phyloP scores from a whole-genome alignment of 2,113 vertebrate species.

The Tragelaphus buxtoni region DNA sequence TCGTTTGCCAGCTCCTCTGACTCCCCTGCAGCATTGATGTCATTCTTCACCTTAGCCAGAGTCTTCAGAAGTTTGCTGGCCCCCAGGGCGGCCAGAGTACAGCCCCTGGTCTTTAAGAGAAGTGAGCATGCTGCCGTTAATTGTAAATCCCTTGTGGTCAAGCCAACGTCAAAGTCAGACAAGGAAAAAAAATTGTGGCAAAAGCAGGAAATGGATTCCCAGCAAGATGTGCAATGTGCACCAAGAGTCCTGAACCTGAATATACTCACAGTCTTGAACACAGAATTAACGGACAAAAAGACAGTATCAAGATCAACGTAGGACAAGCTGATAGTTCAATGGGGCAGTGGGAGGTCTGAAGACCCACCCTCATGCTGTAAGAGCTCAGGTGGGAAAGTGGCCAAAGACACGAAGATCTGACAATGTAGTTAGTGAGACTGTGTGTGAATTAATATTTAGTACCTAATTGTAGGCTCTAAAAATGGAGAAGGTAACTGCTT shows the following conservation, averaged over 20 bases:
- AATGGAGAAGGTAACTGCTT: neutral
- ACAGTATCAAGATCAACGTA: accelerated
- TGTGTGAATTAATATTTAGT: neutral
- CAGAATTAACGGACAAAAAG: neutral
- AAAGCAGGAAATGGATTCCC: neutral
- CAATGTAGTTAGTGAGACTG: accelerated
- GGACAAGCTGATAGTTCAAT: accelerated
- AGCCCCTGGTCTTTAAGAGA: constrained; percentile 83
- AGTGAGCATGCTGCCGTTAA: neutral
- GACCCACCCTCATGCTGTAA: accelerated
- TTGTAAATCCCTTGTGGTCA: accelerated
- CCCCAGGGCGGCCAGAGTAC: constrained; percentile 91
- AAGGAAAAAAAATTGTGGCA: neutral
- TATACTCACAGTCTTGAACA: neutral
- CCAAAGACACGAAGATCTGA: accelerated
- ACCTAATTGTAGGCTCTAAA: neutral
- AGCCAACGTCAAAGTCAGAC: neutral
- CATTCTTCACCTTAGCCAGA: constrained; percentile 88
- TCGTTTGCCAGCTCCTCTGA: constrained; percentile 89
- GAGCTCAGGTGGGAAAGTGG: neutral
- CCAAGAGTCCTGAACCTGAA: neutral
- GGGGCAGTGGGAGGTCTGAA: accelerated
- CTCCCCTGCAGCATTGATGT: constrained; percentile 87
- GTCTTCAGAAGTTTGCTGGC: constrained; percentile 96
- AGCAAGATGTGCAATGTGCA: neutral